Evolutionary conservation across 2,888 invertebrate genomes (phyloP), one percentile per base, ranked within the genome.

Genomic region (Cataglyphis albicans): DNA sequence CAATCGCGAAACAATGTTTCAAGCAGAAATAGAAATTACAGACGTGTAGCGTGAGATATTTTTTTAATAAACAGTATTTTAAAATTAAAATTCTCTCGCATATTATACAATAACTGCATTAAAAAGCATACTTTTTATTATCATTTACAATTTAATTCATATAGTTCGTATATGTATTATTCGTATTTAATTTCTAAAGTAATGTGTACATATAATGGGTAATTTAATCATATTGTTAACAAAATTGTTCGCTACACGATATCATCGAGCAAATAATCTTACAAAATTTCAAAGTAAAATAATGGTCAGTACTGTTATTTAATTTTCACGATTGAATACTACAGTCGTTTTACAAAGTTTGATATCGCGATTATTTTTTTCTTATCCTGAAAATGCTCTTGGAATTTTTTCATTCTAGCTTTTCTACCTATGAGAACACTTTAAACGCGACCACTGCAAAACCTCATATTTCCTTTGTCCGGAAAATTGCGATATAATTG

Each of bases 301-400:
- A 44, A 70, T 32, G 21, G 41, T 6, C 70, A 41, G 15, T 12
- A 38, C 29, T 75, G 78, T 81, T 76, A 41, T 76, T 76, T 63
- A 81, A 76, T 76, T 81, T 81, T 38, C 32, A 63, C 29, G 21
- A 73, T 81, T 75, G 78, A 32, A 44, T 59, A 44, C 73, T 48
- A 74, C 59, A 61, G 12, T 52, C 38, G 81, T 25, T 80, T 59
- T 73, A 48, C 48, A 48, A 35, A 63, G 63, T 52, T 38, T 21
- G 35, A 48, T 52, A 55, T 41, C 59, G 4, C 55, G 38, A 18
- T 41, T 57, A 44, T 55, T 72, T 21, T 52, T 35, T 64, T 75
- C 61, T 15, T 29, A 10, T 35, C n/a, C 29, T 29, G 29, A 52
- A 52, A n/a, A 21, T 38, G 21, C 52, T 55, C 52, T 25, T 38